Base-by-base conservation (phyloP, 2,888 invertebrate species). In the Epiblema foenella region DNA sequence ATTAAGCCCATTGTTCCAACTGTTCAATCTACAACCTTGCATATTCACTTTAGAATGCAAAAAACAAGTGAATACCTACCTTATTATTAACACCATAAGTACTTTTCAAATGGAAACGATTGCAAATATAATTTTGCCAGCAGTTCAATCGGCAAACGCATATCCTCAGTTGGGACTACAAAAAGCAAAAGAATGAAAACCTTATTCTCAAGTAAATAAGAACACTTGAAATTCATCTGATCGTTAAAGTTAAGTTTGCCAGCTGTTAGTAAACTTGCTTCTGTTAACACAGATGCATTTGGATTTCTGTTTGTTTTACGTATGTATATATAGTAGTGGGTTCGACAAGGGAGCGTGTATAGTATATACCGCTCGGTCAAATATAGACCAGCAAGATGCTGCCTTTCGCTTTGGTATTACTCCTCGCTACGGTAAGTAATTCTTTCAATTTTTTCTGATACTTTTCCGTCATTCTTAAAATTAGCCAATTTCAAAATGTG, bases 341-440 rank as follows among this genome's bases (percentile, higher is more conserved):
- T 56, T 73, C 70, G 58, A 33, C 66, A 59, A 15, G 75, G 64
- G 73, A 74, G 80, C 77, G 87, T 90, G 91, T 92, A 91, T 91
- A 91, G 83, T 89, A 85, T 89, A 90, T 91, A 92, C 92, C 92
- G 85, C 74, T 85, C 85, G 89, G 90, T 89, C 86, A 65, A 15
- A 75, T 15, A 74, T 49, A 81, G 90, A 89, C 88, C 89, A 85
- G 77, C 86, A 89, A 78, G 79, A 93, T 93, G 93, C 81, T 90
- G 89, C 84, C 86, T 72, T 71, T 90, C 78, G 80, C 84, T 76
- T 80, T 91, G 85, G 85, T 90, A 75, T 79, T 91, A 73, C 79
- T 90, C 78, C 76, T 86, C 77, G 90, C 87, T 75, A 75, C 88
- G 80, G 93, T 93, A 77, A 91, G 93, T 87, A 12, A 8, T 37